These are phyloP conservation scores for Dendroctonus ponderosae DNA, from an alignment of 1,140 invertebrate species.

Conservation along the genomic window DNA sequence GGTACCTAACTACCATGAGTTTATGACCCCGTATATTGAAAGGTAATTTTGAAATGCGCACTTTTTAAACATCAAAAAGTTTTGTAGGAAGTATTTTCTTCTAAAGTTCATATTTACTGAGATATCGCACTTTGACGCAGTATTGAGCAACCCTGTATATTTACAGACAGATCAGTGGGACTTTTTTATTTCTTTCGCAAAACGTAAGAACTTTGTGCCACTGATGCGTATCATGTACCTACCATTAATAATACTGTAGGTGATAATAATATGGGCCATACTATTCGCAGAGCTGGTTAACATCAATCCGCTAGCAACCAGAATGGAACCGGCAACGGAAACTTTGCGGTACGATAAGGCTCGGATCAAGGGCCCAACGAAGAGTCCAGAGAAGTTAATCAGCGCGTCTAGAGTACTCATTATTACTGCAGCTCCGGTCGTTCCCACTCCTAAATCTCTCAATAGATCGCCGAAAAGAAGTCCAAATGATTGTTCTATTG, in stretches of 20 bases:
- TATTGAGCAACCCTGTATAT: too few species aligned
- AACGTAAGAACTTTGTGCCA: too few species aligned
- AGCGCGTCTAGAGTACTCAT: conserved; percentile 71
- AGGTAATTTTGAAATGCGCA: too few species aligned
- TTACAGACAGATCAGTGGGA: too few species aligned
- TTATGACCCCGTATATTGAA: too few species aligned
- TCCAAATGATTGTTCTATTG: conserved; percentile 75
- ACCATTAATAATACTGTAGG: conserved; percentile 76
- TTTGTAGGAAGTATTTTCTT: too few species aligned
- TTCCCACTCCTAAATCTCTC: conserved; percentile 62
- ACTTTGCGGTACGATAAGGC: conserved; percentile 73
- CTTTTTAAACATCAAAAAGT: too few species aligned
- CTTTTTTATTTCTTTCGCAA: too few species aligned
- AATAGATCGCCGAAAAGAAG: conserved; percentile 71
- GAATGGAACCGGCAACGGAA: conserved; percentile 63
- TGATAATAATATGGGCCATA: conserved; percentile 68
- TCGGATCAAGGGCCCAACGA: conserved; percentile 70
- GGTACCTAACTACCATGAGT: too few species aligned
- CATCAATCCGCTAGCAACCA: conserved; percentile 64
- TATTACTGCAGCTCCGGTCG: conserved; percentile 69
- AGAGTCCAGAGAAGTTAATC: conserved; percentile 74
- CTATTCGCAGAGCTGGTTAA: conserved; percentile 67
- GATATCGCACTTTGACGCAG: too few species aligned
- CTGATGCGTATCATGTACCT: not conserved
- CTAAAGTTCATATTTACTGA: too few species aligned